These are phyloP conservation scores for Notothenia rossii DNA, from an alignment of 2,113 vertebrate species.

Conservation along the genomic window DNA sequence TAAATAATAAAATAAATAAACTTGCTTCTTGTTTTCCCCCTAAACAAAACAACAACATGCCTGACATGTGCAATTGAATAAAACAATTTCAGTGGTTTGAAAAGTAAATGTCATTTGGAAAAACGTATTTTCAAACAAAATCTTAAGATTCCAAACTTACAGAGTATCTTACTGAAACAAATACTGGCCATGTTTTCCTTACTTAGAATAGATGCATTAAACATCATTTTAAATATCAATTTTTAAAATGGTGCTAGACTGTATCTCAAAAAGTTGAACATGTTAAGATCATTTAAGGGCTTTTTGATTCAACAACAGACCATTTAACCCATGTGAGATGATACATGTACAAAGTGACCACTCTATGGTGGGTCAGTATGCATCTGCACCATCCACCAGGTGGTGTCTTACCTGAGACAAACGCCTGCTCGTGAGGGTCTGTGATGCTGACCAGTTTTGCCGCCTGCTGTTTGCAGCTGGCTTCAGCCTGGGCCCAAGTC, in stretches of 20 bases:
- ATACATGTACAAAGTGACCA: background rate
- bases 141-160: no score
- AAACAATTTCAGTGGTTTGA: background rate
- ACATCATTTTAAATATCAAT: no score
- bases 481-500: conserved; percentile 90
- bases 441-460: conserved; percentile 88
- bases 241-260: no score
- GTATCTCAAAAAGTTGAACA: background rate
- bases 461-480: conserved; percentile 92
- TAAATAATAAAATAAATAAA: no score
- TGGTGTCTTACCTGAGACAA: conserved; percentile 87
- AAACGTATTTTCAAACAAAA: no score
- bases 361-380: background rate
- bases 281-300: background rate
- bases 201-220: no score
- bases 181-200: no score
- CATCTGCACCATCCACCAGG: conserved; percentile 14
- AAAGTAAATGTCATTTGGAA: background rate
- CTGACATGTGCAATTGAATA: background rate
- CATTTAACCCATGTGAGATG: background rate
- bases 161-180: no score
- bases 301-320: background rate
- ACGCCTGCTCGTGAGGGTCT: conserved; percentile 89
- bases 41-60: background rate
- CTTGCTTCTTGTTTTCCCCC: background rate